Conservation (phyloP, 2,113 vertebrate genomes). For the Zosterops hypoxanthus region DNA sequence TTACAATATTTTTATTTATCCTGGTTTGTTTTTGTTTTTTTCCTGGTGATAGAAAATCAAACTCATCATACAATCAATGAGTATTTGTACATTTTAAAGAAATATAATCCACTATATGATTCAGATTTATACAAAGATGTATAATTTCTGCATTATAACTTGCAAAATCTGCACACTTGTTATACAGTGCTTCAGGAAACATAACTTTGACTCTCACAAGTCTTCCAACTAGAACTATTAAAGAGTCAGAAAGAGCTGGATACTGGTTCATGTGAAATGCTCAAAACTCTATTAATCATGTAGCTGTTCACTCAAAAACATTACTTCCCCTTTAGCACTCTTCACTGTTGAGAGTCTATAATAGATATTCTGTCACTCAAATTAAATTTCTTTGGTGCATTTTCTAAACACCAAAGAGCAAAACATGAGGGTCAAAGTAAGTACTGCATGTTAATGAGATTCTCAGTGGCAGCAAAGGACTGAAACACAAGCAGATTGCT, state of each 20-base stretch:
- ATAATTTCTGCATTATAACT: background rate
- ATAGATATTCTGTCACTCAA: background rate
- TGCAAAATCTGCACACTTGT: background rate
- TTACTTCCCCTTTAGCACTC: background rate
- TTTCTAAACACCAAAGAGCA: background rate
- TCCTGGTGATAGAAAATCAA: background rate
- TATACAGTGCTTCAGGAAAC: background rate
- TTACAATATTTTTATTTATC: background rate
- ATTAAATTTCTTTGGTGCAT: background rate
- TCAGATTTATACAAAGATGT: background rate
- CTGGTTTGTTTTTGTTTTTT: background rate
- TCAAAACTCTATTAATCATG: background rate
- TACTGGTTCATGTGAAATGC: background rate
- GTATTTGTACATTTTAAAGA: background rate
- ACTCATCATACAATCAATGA: background rate
- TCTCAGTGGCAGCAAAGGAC: background rate
- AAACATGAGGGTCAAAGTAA: background rate
- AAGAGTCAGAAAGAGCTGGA: background rate
- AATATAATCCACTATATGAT: background rate
- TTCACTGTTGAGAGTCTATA: background rate
- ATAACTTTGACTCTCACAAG: background rate
- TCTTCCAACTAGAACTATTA: background rate
- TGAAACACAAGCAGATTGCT: background rate
- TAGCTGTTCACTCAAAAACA: background rate
- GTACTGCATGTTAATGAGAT: background rate